These are phyloP conservation scores for Proisotoma minuta DNA, from an alignment of 2,888 invertebrate genomes.

Conservation along the genomic window DNA sequence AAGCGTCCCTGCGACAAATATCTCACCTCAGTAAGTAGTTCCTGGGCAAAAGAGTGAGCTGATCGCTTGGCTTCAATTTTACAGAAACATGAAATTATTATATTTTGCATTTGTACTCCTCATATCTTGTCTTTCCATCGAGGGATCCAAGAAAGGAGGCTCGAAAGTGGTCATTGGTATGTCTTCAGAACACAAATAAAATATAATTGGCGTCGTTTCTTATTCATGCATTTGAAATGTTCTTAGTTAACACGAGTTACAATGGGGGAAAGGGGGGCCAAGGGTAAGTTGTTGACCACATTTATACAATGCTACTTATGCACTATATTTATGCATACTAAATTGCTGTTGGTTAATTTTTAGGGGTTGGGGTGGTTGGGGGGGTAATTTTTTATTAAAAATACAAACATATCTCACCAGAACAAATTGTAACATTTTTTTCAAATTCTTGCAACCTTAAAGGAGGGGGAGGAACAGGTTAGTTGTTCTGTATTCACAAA, in stretches of 20 bases:
- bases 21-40: no score
- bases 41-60: no score
- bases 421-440: no score
- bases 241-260: conserved; percentile 24
- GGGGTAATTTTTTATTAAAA: neutral
- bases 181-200: no score
- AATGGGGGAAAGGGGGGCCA: conserved; percentile 31
- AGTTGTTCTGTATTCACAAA: no score
- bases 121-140: neutral
- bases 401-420: no score
- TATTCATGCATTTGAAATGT: no score
- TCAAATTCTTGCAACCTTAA: no score
- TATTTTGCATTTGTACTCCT: neutral
- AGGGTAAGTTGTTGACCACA: neutral
- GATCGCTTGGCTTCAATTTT: no score
- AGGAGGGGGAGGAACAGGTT: no score
- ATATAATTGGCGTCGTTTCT: no score
- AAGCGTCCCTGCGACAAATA: no score
- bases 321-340: neutral
- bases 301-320: neutral
- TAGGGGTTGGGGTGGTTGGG: neutral
- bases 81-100: neutral
- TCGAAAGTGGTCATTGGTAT: neutral
- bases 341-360: neutral
- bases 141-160: neutral